Percentiles rank a stretch among this genome's conserved stretches.
These are phyloP conservation scores for Thymallus thymallus DNA, from an alignment of 2,113 vertebrate species.

Conservation along the genomic window DNA sequence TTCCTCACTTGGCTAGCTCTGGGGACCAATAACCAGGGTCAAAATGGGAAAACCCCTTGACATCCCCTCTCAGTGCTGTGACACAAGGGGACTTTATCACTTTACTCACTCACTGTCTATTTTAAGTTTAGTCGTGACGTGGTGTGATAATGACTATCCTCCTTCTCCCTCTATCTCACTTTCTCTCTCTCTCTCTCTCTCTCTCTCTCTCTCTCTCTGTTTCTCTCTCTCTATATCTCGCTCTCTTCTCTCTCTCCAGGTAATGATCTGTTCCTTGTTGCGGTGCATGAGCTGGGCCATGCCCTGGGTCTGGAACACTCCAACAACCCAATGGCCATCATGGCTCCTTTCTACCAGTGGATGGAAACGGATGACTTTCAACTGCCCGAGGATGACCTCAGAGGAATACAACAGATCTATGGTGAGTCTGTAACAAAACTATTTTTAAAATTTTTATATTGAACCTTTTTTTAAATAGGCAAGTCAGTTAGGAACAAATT, in stretches of 20 bases:
- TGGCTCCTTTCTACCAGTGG: conserved; percentile 99
- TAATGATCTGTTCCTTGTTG: conserved; percentile 95
- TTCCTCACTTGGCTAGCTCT: neutral
- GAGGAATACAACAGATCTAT: conserved; percentile 94
- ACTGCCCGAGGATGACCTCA: conserved; percentile 89
- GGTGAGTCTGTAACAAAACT: too few species aligned
- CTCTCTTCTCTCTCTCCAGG: conserved; percentile 75
- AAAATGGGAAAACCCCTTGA: conserved; percentile 2
- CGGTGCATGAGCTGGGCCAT: conserved; percentile 91
- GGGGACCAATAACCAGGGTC: neutral
- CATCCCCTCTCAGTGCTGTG: neutral
- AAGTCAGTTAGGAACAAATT: too few species aligned
- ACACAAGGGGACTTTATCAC: too few species aligned
- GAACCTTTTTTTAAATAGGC: too few species aligned
- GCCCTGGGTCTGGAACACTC: conserved; percentile 94
- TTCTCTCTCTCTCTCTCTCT: too few species aligned
- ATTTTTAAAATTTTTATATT: too few species aligned
- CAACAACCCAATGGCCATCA: conserved; percentile 92
- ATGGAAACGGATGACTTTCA: conserved; percentile 96
- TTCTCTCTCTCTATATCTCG: too few species aligned
- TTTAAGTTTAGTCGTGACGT: too few species aligned
- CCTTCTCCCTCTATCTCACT: neutral
- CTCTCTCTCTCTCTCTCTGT: too few species aligned
- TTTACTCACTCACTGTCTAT: too few species aligned
- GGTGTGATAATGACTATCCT: neutral